A percentile compares a stretch with the other conserved stretches of the same genome.
phyloP scores from a whole-genome alignment of 2,888 invertebrate genomes.

The Urechis unicinctus region DNA sequence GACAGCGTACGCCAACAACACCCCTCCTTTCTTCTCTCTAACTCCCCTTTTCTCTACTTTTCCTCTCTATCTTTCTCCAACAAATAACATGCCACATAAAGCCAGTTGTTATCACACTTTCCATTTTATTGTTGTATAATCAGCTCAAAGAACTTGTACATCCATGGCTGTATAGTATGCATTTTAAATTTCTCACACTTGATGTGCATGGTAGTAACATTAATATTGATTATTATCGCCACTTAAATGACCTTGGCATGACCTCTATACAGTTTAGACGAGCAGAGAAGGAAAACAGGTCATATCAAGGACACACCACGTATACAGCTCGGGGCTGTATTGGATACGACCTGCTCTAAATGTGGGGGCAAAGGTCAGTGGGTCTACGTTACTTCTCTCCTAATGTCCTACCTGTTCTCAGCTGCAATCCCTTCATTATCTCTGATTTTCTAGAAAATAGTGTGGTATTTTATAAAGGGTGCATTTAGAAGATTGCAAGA shows the following conservation, averaged over 20 bases:
- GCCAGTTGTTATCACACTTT: background rate
- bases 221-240: no score
- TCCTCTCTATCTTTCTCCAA: no score
- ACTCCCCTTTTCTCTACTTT: no score
- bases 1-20: constrained; percentile 27
- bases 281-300: constrained; percentile 28
- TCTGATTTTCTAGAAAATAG: background rate
- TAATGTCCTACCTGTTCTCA: no score
- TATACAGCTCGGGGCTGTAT: constrained; percentile 43
- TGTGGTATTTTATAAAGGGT: background rate
- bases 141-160: no score
- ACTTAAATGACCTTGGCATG: no score
- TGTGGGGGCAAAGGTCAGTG: constrained; percentile 37
- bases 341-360: constrained; percentile 43
- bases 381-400: background rate
- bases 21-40: no score
- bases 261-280: constrained; percentile 42
- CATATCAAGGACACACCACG: constrained; percentile 24
- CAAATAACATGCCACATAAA: no score
- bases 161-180: no score
- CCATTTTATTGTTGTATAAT: background rate
- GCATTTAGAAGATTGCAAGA: no score
- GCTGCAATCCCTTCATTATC: background rate
- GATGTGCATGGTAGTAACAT: no score
- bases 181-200: no score